phyloP scores from a whole-genome alignment of 2,888 invertebrate species.

The Pogonocherus hispidulus region DNA sequence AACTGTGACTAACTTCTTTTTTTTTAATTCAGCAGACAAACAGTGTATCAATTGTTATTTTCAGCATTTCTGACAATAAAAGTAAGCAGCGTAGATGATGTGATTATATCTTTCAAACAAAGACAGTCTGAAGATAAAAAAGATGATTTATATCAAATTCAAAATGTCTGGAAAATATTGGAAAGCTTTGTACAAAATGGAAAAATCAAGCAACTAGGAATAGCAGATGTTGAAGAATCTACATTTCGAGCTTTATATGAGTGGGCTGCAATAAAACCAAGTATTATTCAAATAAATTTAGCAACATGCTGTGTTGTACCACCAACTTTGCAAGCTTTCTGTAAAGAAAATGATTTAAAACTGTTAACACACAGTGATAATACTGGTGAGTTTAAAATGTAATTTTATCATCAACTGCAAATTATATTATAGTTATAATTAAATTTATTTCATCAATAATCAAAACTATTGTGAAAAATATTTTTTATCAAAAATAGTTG shows the following conservation, averaged over 20 bases:
- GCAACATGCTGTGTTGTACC: constrained; percentile 96
- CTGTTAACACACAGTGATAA: constrained; percentile 97
- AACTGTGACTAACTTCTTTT: too few relatives aligned
- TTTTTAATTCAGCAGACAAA: too few relatives aligned
- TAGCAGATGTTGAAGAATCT: constrained; percentile 90
- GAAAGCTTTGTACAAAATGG: constrained; percentile 79
- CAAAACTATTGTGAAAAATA: neutral
- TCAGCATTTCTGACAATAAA: constrained; percentile 80
- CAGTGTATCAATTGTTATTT: constrained; percentile 56
- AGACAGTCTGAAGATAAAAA: constrained; percentile 56
- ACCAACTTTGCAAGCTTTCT: constrained; percentile 88
- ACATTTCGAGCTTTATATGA: constrained; percentile 83
- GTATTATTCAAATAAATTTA: constrained; percentile 93
- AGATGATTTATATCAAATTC: constrained; percentile 74
- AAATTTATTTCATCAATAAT: neutral
- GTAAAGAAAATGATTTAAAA: constrained; percentile 91
- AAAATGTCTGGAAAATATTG: constrained; percentile 82
- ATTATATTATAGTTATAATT: constrained; percentile 6
- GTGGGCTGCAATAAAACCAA: constrained; percentile 85
- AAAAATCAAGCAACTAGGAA: constrained; percentile 82
- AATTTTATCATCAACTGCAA: constrained; percentile 33
- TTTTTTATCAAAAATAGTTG: too few relatives aligned
- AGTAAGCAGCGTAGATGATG: constrained; percentile 83
- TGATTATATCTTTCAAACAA: constrained; percentile 84
- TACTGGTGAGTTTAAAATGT: constrained; percentile 73